Percentiles rank a stretch among this genome's conserved stretches.
phyloP scores from a whole-genome alignment of 1,140 invertebrate species.

The Battus philenor region DNA sequence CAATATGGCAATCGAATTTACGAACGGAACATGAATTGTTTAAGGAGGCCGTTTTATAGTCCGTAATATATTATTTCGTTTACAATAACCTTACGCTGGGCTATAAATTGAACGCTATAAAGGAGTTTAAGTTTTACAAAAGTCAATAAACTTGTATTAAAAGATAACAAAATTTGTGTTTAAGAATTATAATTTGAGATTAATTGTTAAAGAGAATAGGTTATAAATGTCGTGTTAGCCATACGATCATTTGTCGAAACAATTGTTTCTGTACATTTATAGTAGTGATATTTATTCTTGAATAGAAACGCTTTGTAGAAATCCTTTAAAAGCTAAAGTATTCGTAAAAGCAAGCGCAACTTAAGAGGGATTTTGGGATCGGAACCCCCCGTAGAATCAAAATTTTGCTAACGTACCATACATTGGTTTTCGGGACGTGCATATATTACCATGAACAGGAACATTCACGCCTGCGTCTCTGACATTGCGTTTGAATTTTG shows the following conservation, averaged over 20 bases:
- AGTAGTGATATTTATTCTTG: too few relatives aligned
- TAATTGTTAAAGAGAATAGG: too few relatives aligned
- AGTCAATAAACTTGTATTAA: slow-evolving; percentile 14
- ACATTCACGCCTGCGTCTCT: slow-evolving; percentile 1
- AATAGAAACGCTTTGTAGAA: too few relatives aligned
- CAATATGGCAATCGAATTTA: slow-evolving; percentile 71
- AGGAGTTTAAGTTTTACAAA: not conserved
- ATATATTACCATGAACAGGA: slow-evolving; percentile 1
- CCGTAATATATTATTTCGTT: slow-evolving; percentile 41
- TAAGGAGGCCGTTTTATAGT: slow-evolving; percentile 51
- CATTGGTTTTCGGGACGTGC: slow-evolving; percentile 9
- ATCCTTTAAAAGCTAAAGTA: too few relatives aligned
- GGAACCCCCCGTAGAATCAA: not conserved
- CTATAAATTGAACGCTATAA: slow-evolving; percentile 7
- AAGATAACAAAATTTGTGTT: too few relatives aligned
- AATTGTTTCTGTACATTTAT: too few relatives aligned
- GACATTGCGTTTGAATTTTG: slow-evolving; percentile 7
- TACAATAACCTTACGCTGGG: slow-evolving; percentile 20
- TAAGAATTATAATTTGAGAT: too few relatives aligned
- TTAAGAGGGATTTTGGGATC: too few relatives aligned
- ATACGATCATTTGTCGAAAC: too few relatives aligned
- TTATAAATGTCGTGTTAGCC: too few relatives aligned
- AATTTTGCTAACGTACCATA: slow-evolving; percentile 1
- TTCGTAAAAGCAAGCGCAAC: too few relatives aligned
- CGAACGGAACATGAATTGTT: slow-evolving; percentile 50